Evolutionary conservation across 2,797 vertebrate genomes (phyloP), one percentile per base, ranked within the genome.

Genomic region (Ataeniobius toweri): DNA sequence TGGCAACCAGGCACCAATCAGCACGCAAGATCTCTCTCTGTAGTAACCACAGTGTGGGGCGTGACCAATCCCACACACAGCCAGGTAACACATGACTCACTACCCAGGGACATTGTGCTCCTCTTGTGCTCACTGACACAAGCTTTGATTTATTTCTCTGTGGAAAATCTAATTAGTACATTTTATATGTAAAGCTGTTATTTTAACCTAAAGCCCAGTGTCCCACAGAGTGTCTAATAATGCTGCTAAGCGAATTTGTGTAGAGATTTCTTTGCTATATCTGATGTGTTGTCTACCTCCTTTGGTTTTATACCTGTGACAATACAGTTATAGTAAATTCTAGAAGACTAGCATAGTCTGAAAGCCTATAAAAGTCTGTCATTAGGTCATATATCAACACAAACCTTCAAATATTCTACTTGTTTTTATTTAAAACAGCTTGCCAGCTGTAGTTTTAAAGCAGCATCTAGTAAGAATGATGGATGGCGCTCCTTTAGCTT

Each of bases 21-120:
- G 95, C 97, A 97, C 0, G 85, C 97, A 74, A 97, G 97, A 93
- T 97, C 97, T 92, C 97, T 98, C 90, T 98, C 98, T 41, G 97
- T 98, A 94, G 98, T 99, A 95, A 99, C 98, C 88, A 99, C 97
- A 31, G 97, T 98, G 95, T 99, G 97, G 98, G 98, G 98, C 87
- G 96, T 99, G 83, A 97, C 97, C 96, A 98, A 96, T 96, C 95
- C 97, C 78, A 97, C 97, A 78, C 97, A 96, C 95, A 98, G 96
- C 94, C 98, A 99, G 97, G 98, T 99, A 96, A 94, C 83, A 76
- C 85, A 84, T 77, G 86, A 82, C 80, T 79, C 81, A 56, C 65
- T 59, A 78, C 73, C 71, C 39, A 28, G 68, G 74, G 83, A 80
- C 73, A 61, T 77, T 74, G 73, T 55, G 65, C 18, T 75, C 10